phyloP scores from a whole-genome alignment of 1,140 invertebrate genomes.

The Probaryconus sp. region DNA sequence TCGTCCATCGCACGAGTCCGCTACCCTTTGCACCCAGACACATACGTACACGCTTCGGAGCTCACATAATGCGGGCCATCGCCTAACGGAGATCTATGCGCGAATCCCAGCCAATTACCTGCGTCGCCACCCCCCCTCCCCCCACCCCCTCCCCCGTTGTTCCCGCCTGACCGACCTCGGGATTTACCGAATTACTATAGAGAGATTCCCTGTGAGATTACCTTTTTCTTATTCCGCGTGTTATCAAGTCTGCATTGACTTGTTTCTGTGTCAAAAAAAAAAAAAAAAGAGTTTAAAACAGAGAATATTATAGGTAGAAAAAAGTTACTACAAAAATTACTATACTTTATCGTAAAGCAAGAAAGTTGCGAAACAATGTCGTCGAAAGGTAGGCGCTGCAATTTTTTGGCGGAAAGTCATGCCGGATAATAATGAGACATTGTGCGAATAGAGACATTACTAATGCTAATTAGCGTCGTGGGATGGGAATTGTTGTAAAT shows the following conservation, averaged over 20 bases:
- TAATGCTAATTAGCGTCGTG: conserved; percentile 17
- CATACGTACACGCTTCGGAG: too few relatives aligned
- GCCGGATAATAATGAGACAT: conserved; percentile 2
- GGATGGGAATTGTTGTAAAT: conserved; percentile 44
- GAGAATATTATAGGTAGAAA: too few relatives aligned
- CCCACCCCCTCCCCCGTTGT: background rate
- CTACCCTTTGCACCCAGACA: too few relatives aligned
- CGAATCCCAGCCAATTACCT: conserved; percentile 68
- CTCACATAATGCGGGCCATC: conserved; percentile 62
- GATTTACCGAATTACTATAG: conserved; percentile 57
- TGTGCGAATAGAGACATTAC: conserved; percentile 19
- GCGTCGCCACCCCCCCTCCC: background rate
- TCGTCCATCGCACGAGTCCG: conserved; percentile 40
- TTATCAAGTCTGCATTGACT: too few relatives aligned
- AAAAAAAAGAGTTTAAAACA: too few relatives aligned
- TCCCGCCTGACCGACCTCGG: conserved; percentile 31
- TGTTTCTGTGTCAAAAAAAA: too few relatives aligned
- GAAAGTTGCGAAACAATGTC: conserved; percentile 10
- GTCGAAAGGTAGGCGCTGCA: too few relatives aligned
- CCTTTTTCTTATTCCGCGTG: too few relatives aligned
- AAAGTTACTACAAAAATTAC: too few relatives aligned
- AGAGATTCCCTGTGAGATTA: conserved; percentile 29
- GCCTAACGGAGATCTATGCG: conserved; percentile 64
- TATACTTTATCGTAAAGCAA: too few relatives aligned
- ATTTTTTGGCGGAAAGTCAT: conserved; percentile 3